phyloP scores from a whole-genome alignment of 1,140 invertebrate species.

The Argopecten irradians region DNA sequence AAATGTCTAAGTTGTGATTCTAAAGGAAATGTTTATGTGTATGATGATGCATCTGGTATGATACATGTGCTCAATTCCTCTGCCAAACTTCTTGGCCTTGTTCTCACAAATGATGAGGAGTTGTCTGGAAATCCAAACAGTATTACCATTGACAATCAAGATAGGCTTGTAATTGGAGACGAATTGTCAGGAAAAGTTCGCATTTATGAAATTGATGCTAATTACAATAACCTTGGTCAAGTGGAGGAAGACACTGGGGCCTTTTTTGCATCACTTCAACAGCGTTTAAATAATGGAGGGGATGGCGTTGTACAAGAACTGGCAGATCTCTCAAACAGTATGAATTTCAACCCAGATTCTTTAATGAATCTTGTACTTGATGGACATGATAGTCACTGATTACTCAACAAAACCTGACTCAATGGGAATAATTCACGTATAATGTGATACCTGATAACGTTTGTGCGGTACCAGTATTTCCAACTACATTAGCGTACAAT shows the following conservation, averaged over 20 bases:
- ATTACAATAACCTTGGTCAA: not conserved
- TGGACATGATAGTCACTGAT: not conserved
- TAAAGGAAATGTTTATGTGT: not conserved
- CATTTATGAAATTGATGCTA: not conserved
- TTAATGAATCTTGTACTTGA: not conserved
- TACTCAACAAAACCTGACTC: too few relatives aligned
- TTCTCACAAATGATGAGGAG: not conserved
- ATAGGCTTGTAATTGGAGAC: not conserved
- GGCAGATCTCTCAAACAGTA: not conserved
- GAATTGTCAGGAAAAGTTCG: not conserved
- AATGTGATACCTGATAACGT: too few relatives aligned
- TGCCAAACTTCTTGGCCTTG: not conserved
- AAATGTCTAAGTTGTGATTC: not conserved
- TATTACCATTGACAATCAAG: not conserved
- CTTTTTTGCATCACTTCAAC: not conserved
- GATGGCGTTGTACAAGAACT: not conserved
- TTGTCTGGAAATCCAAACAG: not conserved
- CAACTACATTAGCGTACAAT: too few relatives aligned
- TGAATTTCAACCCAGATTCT: not conserved
- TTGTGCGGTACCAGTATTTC: too few relatives aligned
- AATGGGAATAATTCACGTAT: too few relatives aligned
- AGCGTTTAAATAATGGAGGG: not conserved
- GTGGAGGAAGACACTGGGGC: not conserved
- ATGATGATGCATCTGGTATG: not conserved
- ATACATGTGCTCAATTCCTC: not conserved